A percentile compares a stretch with the other conserved stretches of the same genome.
phyloP scores from a whole-genome alignment of 2,888 invertebrate species.

The Calameuta idolon region DNA sequence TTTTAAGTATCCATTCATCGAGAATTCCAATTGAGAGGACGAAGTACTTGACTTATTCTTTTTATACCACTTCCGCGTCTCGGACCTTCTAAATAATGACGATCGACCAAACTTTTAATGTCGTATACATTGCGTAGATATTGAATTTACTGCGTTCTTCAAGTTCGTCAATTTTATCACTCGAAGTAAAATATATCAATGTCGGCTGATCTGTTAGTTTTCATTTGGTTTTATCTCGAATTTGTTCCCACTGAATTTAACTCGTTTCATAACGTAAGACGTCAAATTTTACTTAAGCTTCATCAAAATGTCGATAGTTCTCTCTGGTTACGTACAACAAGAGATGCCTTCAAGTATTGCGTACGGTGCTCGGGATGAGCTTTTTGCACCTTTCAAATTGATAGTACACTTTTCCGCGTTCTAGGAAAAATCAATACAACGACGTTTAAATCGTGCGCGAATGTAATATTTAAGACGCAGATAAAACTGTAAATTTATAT shows the following conservation, averaged over 20 bases:
- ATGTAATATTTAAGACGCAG: slow-evolving; percentile 20
- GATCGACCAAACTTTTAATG: neutral
- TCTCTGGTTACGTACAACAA: neutral
- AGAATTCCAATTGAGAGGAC: slow-evolving; percentile 3
- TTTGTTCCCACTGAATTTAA: neutral
- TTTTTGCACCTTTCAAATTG: neutral
- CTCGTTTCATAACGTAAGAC: neutral
- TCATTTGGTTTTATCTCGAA: neutral
- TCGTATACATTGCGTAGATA: neutral
- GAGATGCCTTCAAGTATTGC: neutral
- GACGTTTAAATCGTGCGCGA: slow-evolving; percentile 6
- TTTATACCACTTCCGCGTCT: slow-evolving; percentile 14
- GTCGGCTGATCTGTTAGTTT: neutral
- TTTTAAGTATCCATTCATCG: slow-evolving; percentile 16
- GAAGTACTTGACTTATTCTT: neutral
- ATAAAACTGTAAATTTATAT: slow-evolving; percentile 30
- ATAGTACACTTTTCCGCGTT: neutral
- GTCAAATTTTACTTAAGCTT: neutral
- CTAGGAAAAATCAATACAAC: neutral
- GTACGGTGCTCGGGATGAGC: neutral
- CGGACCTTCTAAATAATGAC: neutral
- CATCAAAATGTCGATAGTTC: neutral
- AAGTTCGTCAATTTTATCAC: neutral
- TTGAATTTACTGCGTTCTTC: neutral
- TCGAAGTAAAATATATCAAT: neutral